These are phyloP conservation scores for Hippoglossus stenolepis DNA, from an alignment of 2,113 vertebrate species.

Conservation along the genomic window DNA sequence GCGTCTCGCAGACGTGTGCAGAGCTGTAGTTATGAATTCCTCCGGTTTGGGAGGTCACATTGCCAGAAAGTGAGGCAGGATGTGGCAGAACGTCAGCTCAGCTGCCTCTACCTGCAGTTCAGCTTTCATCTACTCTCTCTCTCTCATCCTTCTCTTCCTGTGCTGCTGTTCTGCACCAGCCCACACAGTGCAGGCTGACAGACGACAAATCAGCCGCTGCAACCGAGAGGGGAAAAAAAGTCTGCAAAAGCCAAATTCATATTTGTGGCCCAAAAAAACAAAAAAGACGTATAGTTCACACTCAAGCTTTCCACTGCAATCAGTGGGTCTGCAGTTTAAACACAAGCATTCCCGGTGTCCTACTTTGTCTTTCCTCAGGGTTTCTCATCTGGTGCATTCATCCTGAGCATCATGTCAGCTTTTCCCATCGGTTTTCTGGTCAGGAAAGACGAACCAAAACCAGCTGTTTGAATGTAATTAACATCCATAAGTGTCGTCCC, in stretches of 20 bases:
- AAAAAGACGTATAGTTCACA: conserved; percentile 22
- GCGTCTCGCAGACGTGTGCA: conserved; percentile 5
- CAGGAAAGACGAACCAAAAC: conserved; percentile 32
- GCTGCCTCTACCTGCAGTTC: conserved; percentile 49
- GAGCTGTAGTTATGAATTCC: conserved; percentile 38
- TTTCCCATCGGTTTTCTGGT: conserved; percentile 43
- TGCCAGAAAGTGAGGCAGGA: conserved; percentile 64
- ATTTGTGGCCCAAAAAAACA: conserved; percentile 25
- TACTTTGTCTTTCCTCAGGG: conserved; percentile 23
- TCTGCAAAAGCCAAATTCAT: conserved; percentile 14
- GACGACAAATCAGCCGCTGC: conserved; percentile 39
- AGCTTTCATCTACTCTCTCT: conserved; percentile 57
- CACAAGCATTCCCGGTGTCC: conserved; percentile 15
- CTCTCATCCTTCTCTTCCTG: conserved; percentile 42
- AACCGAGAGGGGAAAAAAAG: background rate
- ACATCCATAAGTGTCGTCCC: conserved; percentile 16
- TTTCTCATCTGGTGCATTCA: conserved; percentile 37
- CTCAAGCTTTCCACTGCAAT: conserved; percentile 43
- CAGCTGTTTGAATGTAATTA: conserved; percentile 36
- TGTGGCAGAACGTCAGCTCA: conserved; percentile 68
- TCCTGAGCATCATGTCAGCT: conserved; percentile 28
- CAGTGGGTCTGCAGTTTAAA: conserved; percentile 22
- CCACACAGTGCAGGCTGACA: conserved; percentile 38
- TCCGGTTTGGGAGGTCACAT: conserved; percentile 25
- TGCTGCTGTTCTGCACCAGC: conserved; percentile 56